Base-by-base conservation (phyloP, 2,797 vertebrate species). In the Peromyscus melanophrys region DNA sequence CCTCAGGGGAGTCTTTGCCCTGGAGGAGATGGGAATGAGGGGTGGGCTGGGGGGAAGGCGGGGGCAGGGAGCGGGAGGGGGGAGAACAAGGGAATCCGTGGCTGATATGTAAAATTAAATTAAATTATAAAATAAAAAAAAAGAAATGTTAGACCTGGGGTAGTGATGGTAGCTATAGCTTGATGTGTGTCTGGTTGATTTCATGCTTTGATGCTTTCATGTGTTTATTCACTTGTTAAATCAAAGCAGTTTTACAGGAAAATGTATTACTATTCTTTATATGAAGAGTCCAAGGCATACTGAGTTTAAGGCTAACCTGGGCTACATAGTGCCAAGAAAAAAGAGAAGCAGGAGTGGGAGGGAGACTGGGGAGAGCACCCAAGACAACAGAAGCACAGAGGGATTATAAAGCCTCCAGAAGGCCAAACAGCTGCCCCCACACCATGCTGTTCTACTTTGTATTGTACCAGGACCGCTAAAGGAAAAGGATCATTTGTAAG, bases 161-260 rank as follows among this genome's bases (percentile, higher is more conserved):
- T 80, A 71, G 49, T 84, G 83, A 34, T 90, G 37, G 19, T 34
- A 80, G 40, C n/a, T 63, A 27, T 63, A 34, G 8, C 21, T 78
- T 75, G 59, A 11, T 37, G 29, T 84, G 0, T n/a, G 76, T 87
- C 84, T 93, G 55, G 65, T 75, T 0, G 83, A 10, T 85, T 16
- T 96, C n/a, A n/a, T 78, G 31, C 37, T 76, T 63, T 57, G 81
- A 31, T 87, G 13, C 37, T 93, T 89, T 80, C 55, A 19, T 80
- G 9, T 92, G 59, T 76, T 96, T 89, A 82, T 84, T 95, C 25
- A 78, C 17, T 96, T 93, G 69, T 23, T 91, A n/a, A 43, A 43
- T 85, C 27, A 46, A 94, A 61, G 46, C 34, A 95, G 2, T 10
- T 52, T 46, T 69, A 17, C 46, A 86, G 63, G 84, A 86, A 49